These are phyloP conservation scores for Psilopogon haemacephalus DNA, from an alignment of 2,113 vertebrate species.

Conservation along the genomic window DNA sequence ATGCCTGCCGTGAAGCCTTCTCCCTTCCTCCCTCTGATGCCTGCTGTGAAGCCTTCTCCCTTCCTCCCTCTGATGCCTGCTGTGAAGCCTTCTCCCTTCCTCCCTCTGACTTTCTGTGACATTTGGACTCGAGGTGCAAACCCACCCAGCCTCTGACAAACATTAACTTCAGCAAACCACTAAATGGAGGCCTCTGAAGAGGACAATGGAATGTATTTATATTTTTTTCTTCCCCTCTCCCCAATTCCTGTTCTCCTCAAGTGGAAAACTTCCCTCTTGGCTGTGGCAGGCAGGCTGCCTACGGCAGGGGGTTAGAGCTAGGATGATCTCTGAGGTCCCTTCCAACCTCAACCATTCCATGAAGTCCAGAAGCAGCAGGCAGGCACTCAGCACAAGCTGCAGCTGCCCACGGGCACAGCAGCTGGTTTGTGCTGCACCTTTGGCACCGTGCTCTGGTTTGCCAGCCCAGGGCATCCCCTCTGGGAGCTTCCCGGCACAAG, in stretches of 20 bases:
- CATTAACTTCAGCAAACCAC: background rate
- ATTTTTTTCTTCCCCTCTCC: background rate
- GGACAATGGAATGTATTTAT: background rate
- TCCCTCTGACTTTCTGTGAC: background rate
- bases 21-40: background rate
- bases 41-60: background rate
- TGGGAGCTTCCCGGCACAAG: background rate
- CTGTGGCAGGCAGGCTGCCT: background rate
- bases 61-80: background rate
- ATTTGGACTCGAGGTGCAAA: background rate
- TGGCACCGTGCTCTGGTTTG: background rate
- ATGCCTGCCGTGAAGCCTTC: background rate
- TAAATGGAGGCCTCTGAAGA: background rate
- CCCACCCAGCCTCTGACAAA: background rate
- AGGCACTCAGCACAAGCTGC: background rate
- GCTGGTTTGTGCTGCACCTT: background rate
- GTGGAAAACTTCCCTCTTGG: background rate
- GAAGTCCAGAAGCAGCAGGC: background rate
- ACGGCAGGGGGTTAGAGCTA: too few relatives aligned
- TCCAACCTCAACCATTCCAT: too few relatives aligned
- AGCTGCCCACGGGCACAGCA: background rate
- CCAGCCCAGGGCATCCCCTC: background rate
- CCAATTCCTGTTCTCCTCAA: background rate
- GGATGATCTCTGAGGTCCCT: too few relatives aligned
- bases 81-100: background rate